phyloP scores from a whole-genome alignment of 2,888 invertebrate species.

The Argyra leucocephala region DNA sequence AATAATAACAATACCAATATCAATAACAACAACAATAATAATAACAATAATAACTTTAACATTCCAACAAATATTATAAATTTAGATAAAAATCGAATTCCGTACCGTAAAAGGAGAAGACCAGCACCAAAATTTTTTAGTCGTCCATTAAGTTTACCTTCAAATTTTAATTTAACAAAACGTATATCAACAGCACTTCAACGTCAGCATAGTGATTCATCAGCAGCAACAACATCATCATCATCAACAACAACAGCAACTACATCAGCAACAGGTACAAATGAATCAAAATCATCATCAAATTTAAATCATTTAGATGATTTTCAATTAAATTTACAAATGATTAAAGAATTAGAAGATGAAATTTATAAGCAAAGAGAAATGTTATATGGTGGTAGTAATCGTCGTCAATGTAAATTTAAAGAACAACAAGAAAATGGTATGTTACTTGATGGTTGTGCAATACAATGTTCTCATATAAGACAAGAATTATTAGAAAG shows the following conservation, averaged over 20 bases:
- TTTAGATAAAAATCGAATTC: slow-evolving; percentile 24
- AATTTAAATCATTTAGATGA: slow-evolving; percentile 5
- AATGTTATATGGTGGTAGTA: slow-evolving; percentile 16
- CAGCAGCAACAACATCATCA: neutral
- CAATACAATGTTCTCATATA: neutral
- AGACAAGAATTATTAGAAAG: neutral
- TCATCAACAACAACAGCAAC: neutral
- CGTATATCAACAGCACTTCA: slow-evolving; percentile 16
- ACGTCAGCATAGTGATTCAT: neutral
- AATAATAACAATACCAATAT: neutral
- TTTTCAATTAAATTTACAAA: slow-evolving; percentile 18
- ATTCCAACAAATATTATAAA: slow-evolving; percentile 18
- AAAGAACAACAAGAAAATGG: slow-evolving; percentile 8
- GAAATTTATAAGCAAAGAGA: slow-evolving; percentile 23
- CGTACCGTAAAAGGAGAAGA: slow-evolving; percentile 32
- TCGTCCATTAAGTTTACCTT: slow-evolving; percentile 22
- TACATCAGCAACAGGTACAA: neutral
- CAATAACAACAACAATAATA: neutral
- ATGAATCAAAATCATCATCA: neutral
- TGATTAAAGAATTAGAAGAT: slow-evolving; percentile 23
- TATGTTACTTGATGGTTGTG: neutral
- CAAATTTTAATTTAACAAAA: slow-evolving; percentile 21
- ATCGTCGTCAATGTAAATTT: neutral
- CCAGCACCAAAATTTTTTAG: slow-evolving; percentile 16
- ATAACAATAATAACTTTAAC: neutral